phyloP scores from a whole-genome alignment of 2,113 vertebrate species.

The Rafetus swinhoei region DNA sequence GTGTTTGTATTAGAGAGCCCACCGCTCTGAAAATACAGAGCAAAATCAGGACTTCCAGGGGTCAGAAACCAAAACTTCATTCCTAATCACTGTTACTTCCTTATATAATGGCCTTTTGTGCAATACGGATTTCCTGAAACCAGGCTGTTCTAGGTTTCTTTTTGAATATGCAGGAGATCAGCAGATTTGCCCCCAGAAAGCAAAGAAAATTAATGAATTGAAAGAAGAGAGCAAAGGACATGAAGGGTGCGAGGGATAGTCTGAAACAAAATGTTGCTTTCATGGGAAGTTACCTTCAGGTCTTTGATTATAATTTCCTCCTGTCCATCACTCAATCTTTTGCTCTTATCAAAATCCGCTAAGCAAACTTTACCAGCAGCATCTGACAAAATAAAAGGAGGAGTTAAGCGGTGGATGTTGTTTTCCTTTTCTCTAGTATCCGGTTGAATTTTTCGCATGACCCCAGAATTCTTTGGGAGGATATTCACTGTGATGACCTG shows the following conservation, averaged over 20 bases:
- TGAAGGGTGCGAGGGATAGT: not conserved
- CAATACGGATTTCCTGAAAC: not conserved
- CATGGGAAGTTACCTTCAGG: constrained; percentile 67
- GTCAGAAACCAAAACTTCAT: not conserved
- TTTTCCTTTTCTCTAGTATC: accelerated
- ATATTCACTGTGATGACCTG: not conserved
- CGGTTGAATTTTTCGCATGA: not conserved
- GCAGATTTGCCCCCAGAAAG: not conserved
- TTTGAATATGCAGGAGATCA: not conserved
- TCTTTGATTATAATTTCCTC: constrained; percentile 52
- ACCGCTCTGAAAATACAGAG: not conserved
- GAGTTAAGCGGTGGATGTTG: not conserved
- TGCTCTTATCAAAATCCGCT: constrained; percentile 76
- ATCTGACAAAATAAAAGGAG: constrained; percentile 67
- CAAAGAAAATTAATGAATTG: not conserved
- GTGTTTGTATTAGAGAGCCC: not conserved
- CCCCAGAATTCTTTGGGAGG: not conserved
- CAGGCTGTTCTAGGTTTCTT: not conserved
- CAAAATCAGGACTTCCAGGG: not conserved
- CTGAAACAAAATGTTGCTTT: accelerated
- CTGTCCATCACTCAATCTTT: constrained; percentile 4
- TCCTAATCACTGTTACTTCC: not conserved
- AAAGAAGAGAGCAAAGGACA: not conserved
- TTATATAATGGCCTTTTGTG: accelerated
- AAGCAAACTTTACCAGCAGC: constrained; percentile 61